These are phyloP conservation scores for Florisuga fusca DNA, from an alignment of 2,797 vertebrate genomes.

Conservation along the genomic window DNA sequence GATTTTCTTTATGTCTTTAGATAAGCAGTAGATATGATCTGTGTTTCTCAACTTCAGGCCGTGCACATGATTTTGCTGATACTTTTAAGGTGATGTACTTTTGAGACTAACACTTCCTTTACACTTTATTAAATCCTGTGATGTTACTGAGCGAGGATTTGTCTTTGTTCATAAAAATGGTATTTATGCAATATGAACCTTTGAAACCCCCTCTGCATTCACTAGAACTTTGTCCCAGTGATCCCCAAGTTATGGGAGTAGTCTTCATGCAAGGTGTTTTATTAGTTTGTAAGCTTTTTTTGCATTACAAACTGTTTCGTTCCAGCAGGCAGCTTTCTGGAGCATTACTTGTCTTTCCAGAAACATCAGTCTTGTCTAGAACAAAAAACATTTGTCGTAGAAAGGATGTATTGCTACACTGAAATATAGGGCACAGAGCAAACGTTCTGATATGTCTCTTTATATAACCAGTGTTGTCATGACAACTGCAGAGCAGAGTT, in stretches of 20 bases:
- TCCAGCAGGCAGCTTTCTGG: neutral
- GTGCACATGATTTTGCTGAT: neutral
- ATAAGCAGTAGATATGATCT: neutral
- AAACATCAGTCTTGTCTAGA: neutral
- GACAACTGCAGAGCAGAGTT: constrained; percentile 51
- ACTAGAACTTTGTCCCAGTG: neutral
- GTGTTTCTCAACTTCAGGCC: neutral
- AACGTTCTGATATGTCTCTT: constrained; percentile 50
- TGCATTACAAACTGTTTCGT: neutral
- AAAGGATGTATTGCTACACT: neutral
- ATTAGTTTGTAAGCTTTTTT: neutral
- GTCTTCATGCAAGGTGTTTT: neutral
- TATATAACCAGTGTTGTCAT: constrained; percentile 55
- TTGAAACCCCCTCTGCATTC: neutral
- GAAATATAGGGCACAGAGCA: constrained; percentile 38
- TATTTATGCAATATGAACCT: neutral
- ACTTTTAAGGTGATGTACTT: neutral
- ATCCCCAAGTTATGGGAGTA: neutral
- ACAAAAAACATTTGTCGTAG: neutral
- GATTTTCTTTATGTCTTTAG: neutral
- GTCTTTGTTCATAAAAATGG: neutral
- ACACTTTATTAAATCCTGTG: neutral
- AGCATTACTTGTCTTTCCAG: neutral
- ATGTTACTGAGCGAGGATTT: neutral
- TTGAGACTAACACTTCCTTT: neutral